Conservation (phyloP, 2,888 invertebrate species). For the Deilephila porcellus region DNA sequence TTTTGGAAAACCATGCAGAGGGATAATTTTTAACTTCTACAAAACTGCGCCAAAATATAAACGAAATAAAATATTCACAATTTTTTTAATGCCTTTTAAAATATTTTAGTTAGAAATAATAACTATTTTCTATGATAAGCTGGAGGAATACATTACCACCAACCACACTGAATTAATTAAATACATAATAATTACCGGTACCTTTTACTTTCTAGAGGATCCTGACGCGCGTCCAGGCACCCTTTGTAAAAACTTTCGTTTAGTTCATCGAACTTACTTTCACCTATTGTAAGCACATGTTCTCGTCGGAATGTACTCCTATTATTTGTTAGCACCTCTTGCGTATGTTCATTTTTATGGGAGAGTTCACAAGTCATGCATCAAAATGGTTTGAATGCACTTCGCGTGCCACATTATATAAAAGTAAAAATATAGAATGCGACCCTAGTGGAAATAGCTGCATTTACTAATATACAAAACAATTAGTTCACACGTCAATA, state of each 20-base stretch:
- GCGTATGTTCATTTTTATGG: slow-evolving; percentile 8
- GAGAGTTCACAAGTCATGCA: not conserved
- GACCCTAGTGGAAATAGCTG: not conserved
- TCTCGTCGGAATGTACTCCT: slow-evolving; percentile 78
- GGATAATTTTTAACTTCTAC: too few relatives aligned
- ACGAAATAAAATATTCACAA: too few relatives aligned
- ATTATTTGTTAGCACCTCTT: slow-evolving; percentile 71
- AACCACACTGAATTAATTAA: too few relatives aligned
- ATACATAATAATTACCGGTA: not conserved
- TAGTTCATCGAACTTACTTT: slow-evolving; percentile 84
- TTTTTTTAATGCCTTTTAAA: too few relatives aligned
- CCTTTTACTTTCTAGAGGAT: slow-evolving; percentile 70
- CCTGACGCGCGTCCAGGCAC: slow-evolving; percentile 55
- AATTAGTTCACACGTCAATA: not conserved
- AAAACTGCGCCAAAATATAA: too few relatives aligned
- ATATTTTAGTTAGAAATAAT: too few relatives aligned
- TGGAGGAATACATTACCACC: too few relatives aligned
- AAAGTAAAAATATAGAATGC: not conserved
- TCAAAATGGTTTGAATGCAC: slow-evolving; percentile 2
- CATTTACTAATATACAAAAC: not conserved
- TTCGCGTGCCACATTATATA: not conserved
- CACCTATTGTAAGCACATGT: slow-evolving; percentile 76
- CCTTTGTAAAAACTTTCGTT: slow-evolving; percentile 76
- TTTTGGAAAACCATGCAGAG: too few relatives aligned
- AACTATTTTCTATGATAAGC: too few relatives aligned